Conservation (phyloP, 2,113 vertebrate genomes). For the Poecilia latipinna region DNA sequence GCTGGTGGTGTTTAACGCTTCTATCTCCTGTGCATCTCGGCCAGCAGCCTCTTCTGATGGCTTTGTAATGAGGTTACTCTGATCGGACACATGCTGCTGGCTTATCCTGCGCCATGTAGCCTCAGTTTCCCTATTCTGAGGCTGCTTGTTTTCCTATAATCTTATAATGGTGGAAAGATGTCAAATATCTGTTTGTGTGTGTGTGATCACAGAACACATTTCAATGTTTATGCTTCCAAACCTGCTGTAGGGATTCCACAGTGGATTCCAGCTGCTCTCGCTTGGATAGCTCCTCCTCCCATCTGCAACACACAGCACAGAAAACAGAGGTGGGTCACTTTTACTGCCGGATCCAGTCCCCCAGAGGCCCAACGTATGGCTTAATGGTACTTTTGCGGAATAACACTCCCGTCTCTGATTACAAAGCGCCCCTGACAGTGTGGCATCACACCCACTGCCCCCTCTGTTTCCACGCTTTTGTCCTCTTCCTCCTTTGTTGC, state of each 20-base stretch:
- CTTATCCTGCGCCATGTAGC: slow-evolving; percentile 8
- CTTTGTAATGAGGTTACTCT: slow-evolving; percentile 55
- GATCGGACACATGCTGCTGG: slow-evolving; percentile 35
- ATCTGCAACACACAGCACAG: slow-evolving; percentile 85
- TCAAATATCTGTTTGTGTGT: slow-evolving; percentile 8
- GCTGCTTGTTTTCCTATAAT: not conserved
- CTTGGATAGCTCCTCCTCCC: slow-evolving; percentile 92
- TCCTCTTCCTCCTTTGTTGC: slow-evolving; percentile 35
- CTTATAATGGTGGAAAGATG: not conserved
- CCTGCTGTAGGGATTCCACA: slow-evolving; percentile 91
- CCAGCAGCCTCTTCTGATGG: slow-evolving; percentile 51
- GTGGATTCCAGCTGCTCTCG: slow-evolving; percentile 89
- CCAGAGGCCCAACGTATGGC: slow-evolving; percentile 32
- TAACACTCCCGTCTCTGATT: slow-evolving; percentile 61
- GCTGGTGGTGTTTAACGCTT: slow-evolving; percentile 36
- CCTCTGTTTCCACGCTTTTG: slow-evolving; percentile 38
- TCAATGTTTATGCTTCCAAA: slow-evolving; percentile 66
- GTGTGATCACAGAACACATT: slow-evolving; percentile 14
- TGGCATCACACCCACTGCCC: slow-evolving; percentile 36
- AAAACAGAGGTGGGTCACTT: slow-evolving; percentile 53
- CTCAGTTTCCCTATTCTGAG: not conserved
- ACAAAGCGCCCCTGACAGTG: slow-evolving; percentile 61
- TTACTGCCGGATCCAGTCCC: slow-evolving; percentile 34
- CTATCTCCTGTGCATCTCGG: slow-evolving; percentile 34
- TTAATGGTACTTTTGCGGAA: slow-evolving; percentile 57